A percentile compares a stretch with the other conserved stretches of the same genome.
Conservation (phyloP, 2,797 vertebrate species). For the Hypotaenidia philippensis region DNA sequence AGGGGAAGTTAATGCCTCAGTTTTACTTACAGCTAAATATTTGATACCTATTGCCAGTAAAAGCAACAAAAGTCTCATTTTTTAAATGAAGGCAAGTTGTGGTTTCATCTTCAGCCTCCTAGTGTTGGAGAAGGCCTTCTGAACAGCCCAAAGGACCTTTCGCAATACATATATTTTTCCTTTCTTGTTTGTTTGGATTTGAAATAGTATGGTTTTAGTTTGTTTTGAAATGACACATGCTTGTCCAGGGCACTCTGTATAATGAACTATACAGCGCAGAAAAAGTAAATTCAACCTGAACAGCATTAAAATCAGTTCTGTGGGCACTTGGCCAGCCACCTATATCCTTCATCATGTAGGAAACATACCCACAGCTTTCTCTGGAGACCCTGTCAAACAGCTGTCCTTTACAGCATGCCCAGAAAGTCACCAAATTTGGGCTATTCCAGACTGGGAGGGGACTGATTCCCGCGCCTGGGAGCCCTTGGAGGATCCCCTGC, state of each 20-base stretch:
- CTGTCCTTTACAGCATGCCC: conserved; percentile 74
- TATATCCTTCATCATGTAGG: conserved; percentile 73
- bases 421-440: conserved; percentile 75
- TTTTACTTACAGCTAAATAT: conserved; percentile 6
- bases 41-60: background rate
- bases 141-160: conserved; percentile 1
- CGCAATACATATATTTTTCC: background rate
- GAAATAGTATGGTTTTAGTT: background rate
- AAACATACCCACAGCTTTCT: conserved; percentile 72
- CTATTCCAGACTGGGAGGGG: conserved; percentile 69
- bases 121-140: conserved; percentile 1
- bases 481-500: conserved; percentile 71
- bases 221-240: conserved; percentile 20
- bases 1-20: background rate
- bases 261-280: conserved; percentile 39
- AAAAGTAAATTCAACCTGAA: conserved; percentile 68
- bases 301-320: conserved; percentile 67
- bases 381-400: conserved; percentile 73
- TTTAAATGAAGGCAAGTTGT: background rate
- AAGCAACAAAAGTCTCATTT: background rate
- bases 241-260: conserved; percentile 24
- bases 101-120: background rate
- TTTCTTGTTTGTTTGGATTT: conserved; percentile 19
- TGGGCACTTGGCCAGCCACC: conserved; percentile 74
- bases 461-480: conserved; percentile 65